Evolutionary conservation across 2,797 vertebrate genomes (phyloP), one percentile per base, ranked within the genome.

Genomic region (Gymnoscopelus microlampas): DNA sequence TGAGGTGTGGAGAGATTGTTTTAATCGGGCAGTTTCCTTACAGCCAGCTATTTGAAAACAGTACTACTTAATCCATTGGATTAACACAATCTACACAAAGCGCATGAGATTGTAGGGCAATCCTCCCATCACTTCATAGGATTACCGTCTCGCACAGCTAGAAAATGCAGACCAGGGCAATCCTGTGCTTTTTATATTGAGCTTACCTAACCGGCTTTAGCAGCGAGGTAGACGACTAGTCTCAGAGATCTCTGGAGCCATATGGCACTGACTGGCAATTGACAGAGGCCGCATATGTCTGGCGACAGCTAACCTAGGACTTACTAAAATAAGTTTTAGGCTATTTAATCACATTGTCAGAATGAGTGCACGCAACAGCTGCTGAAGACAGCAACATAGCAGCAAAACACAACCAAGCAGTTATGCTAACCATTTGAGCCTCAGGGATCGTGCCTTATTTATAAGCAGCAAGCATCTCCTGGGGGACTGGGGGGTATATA

Each of bases 351-450:
- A 71, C 78, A 66, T 70, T 70, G 60, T 77, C 59, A 70, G 75
- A 79, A 77, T 69, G 83, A 76, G 80, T 78, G 71, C 62, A 59
- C 1, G n/a, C 65, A 78, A 63, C 86, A 88, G 82, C 78, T 88
- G 77, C 66, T 32, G 66, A 61, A 72, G 47, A 61, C 51, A 55
- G 58, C 68, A 66, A 74, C 74, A 65, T 55, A 50, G 79, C 70
- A 71, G 67, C 61, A 75, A 68, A 78, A 73, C 5, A 35, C 32
- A 80, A 72, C 39, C 54, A 64, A 63, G 68, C 62, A 84, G 75
- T 57, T 61, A 88, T 86, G 70, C 51, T 35, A 79, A 80, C 55
- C 51, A 85, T 85, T 75, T 69, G 15, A 55, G 64, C 68, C 70
- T 72, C 61, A 71, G 29, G 76, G 69, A 69, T 35, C 73, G 47